Conservation (phyloP, 2,888 invertebrate species). For the Sarcophaga subvicina region DNA sequence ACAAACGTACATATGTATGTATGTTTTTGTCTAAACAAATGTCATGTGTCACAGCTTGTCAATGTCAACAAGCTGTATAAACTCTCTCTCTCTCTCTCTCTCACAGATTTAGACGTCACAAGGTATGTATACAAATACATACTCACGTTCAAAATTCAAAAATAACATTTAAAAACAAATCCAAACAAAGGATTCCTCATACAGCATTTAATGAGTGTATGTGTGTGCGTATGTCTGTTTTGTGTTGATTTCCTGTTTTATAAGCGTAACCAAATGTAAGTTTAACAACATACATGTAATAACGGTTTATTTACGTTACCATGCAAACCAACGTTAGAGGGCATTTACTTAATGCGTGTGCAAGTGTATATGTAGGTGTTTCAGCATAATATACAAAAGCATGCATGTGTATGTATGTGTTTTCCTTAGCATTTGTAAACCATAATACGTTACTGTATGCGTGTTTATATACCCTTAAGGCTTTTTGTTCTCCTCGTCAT, state of each 20-base stretch:
- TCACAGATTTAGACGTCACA: background rate
- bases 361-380: background rate
- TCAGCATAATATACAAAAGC: background rate
- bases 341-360: background rate
- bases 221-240: background rate
- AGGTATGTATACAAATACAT: background rate
- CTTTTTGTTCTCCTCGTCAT: background rate
- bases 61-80: conserved; percentile 67
- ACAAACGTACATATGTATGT: background rate
- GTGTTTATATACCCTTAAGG: background rate
- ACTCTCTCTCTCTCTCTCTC: too few relatives aligned
- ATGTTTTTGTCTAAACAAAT: conserved; percentile 68
- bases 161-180: conserved; percentile 12
- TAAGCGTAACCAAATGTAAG: conserved; percentile 31
- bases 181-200: background rate
- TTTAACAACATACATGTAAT: conserved; percentile 13
- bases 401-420: background rate
- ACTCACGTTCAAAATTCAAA: conserved; percentile 27
- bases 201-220: background rate
- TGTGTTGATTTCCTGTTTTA: background rate
- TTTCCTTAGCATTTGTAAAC: conserved; percentile 28
- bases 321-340: background rate
- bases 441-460: conserved; percentile 6
- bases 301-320: conserved; percentile 2
- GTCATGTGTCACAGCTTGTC: conserved; percentile 77